Conservation (phyloP, 2,888 invertebrate genomes). For the Sphaerophoria rueppellii region DNA sequence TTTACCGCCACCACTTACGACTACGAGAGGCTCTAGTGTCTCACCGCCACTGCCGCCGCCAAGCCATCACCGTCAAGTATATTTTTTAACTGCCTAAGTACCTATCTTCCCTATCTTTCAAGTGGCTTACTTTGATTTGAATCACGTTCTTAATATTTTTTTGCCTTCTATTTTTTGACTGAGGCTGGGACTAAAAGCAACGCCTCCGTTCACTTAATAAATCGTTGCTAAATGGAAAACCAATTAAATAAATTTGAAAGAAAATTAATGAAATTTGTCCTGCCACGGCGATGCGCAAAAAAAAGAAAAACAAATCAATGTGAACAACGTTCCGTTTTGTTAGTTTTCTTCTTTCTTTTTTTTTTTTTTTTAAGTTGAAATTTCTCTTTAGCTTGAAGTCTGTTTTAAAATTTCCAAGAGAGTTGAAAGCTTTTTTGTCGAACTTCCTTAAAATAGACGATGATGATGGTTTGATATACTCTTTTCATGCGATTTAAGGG, state of each 20-base stretch:
- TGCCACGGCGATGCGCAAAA: neutral
- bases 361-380: neutral
- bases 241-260: slow-evolving; percentile 34
- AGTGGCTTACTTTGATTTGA: slow-evolving; percentile 42
- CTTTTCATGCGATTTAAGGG: slow-evolving; percentile 3
- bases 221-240: slow-evolving; percentile 22
- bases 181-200: neutral
- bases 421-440: slow-evolving; percentile 17
- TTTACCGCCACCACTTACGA: slow-evolving; percentile 23
- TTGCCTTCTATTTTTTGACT: no score
- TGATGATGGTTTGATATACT: neutral
- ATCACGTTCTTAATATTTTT: slow-evolving; percentile 5
- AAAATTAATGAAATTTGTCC: slow-evolving; percentile 33
- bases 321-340: slow-evolving; percentile 36
- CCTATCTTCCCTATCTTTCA: slow-evolving; percentile 16
- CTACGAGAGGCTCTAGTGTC: neutral
- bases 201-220: slow-evolving; percentile 11
- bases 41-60: no score
- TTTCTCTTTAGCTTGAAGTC: slow-evolving; percentile 5
- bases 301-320: slow-evolving; percentile 60
- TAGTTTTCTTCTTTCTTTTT: no score
- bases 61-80: neutral
- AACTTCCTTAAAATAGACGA: neutral
- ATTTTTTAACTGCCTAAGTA: slow-evolving; percentile 20
- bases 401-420: neutral